A percentile compares a stretch with the other conserved stretches of the same genome.
Evolutionary conservation across 2,113 vertebrate genomes (phyloP).

Genomic region (Leptodactylus fuscus): DNA sequence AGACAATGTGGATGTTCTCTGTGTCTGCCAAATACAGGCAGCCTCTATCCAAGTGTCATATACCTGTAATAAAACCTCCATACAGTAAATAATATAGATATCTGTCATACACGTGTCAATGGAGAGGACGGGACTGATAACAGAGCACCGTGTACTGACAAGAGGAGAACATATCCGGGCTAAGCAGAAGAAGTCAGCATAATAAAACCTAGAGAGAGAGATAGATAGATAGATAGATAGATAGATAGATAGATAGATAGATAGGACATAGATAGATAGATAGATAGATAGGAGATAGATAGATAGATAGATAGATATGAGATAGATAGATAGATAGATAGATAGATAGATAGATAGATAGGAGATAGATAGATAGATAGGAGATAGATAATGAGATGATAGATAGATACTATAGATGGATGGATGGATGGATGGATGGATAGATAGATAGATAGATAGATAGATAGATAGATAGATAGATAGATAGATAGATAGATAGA

Average conservation of each 20-base stretch:
- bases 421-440: too few relatives aligned
- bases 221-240: constrained; percentile 17
- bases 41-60: constrained; percentile 1
- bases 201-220: neutral
- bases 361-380: neutral
- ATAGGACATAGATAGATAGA: too few relatives aligned
- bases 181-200: too few relatives aligned
- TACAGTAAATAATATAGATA: neutral
- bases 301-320: too few relatives aligned
- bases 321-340: constrained; percentile 2
- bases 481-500: neutral
- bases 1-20: neutral
- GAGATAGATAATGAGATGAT: neutral
- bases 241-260: constrained; percentile 8
- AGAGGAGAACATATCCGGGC: too few relatives aligned
- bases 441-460: neutral
- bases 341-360: constrained; percentile 21
- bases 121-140: neutral
- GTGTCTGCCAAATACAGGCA: neutral
- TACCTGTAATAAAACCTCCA: neutral
- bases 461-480: constrained; percentile 4
- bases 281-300: too few relatives aligned
- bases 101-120: neutral
- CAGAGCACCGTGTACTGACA: neutral
- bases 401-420: too few relatives aligned